These are phyloP conservation scores for Oriolus oriolus DNA, from an alignment of 2,113 vertebrate species.

Conservation along the genomic window DNA sequence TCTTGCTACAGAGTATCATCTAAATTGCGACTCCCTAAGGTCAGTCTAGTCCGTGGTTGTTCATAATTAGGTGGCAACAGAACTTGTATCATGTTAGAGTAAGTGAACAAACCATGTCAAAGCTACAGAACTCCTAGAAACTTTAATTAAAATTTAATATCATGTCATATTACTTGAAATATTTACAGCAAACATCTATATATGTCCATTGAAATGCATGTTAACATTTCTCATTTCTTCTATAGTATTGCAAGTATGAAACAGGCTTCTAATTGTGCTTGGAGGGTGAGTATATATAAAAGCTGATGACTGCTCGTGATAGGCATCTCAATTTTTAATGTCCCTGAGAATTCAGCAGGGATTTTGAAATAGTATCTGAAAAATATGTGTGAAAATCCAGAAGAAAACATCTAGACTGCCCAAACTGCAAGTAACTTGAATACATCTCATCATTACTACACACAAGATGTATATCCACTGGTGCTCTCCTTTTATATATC, in stretches of 20 bases:
- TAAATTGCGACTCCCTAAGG: background rate
- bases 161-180: constrained; percentile 19
- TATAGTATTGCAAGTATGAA: background rate
- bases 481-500: background rate
- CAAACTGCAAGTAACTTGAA: background rate
- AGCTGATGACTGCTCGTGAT: background rate
- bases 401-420: background rate
- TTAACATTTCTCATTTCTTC: constrained; percentile 25
- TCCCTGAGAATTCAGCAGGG: background rate
- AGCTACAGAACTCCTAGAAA: constrained; percentile 5
- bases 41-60: background rate
- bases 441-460: background rate
- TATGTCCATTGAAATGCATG: constrained; percentile 1
- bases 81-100: background rate
- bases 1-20: background rate
- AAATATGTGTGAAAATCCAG: background rate
- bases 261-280: background rate
- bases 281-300: background rate
- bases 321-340: constrained; percentile 10
- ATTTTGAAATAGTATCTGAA: constrained; percentile 26
- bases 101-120: background rate
- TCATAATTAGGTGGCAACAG: background rate
- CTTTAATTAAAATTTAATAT: constrained; percentile 35
- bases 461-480: background rate
- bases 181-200: constrained; percentile 29